These are phyloP conservation scores for Cuniculus paca DNA, from an alignment of 2,797 vertebrate species.

Conservation along the genomic window DNA sequence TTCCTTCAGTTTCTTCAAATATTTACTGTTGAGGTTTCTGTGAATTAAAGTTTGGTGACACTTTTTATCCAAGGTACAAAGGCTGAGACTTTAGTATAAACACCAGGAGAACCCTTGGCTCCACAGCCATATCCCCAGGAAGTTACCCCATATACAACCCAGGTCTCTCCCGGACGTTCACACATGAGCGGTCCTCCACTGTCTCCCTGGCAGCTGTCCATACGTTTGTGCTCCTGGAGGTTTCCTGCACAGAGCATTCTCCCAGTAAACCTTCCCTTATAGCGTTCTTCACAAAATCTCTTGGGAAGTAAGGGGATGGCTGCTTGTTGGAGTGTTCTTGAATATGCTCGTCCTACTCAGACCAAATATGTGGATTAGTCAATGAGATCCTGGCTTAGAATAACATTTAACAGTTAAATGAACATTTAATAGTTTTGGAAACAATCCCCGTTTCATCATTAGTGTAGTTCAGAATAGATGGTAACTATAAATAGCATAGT, in stretches of 20 bases:
- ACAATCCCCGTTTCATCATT: background rate
- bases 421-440: background rate
- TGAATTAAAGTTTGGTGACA: constrained; percentile 88
- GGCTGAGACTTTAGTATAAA: constrained; percentile 97
- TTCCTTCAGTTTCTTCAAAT: constrained; percentile 19
- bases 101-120: constrained; percentile 95
- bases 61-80: constrained; percentile 97
- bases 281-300: constrained; percentile 93
- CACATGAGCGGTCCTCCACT: constrained; percentile 98
- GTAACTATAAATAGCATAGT: background rate
- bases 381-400: background rate
- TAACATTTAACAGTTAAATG: background rate
- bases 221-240: constrained; percentile 89
- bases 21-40: background rate
- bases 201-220: constrained; percentile 98
- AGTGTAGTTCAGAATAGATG: background rate
- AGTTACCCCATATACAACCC: constrained; percentile 98
- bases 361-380: constrained; percentile 50
- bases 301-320: constrained; percentile 94
- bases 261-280: constrained; percentile 93
- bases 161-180: constrained; percentile 92
- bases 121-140: constrained; percentile 98
- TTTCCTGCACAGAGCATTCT: constrained; percentile 98
- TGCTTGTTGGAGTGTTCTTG: constrained; percentile 97
- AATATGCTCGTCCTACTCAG: constrained; percentile 94